Evolutionary conservation across 2,113 vertebrate species (phyloP), one percentile per base, ranked within the genome.

Genomic region (Blennius ocellaris): DNA sequence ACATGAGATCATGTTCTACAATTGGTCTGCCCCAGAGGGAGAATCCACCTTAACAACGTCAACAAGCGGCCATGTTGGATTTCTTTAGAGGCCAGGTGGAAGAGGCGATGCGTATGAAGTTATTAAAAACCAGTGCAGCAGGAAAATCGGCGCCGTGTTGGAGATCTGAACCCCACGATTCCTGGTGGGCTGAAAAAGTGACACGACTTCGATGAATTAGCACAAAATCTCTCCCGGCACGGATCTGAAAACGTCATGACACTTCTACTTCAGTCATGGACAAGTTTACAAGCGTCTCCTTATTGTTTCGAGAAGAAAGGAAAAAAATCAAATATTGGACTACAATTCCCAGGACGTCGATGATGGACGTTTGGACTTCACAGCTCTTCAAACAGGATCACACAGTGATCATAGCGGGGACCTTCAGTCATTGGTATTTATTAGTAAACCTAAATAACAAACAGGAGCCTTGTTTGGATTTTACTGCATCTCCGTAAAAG

Each of bases 41-140:
- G 54, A 30, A 50, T 61, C 41, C 55, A 62, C 10, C 45, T 55
- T 43, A 11, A 62, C 44, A 37, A 69, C 4, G 5, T 39, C 36
- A 55, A 68, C 53, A 21, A 55, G 65, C 54, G 50, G 53, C 65
- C 47, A 74, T 60, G 55, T 70, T 47, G 48, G 54, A 72, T 55
- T 52, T 55, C 52, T 40, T 41, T 8, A 53, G 17, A 5, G 53
- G 11, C 6, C 17, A 54, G 14, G 43, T 45, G 37, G 14, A 60
- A 51, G n/a, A 11, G 30, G 39, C 7, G 37, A 38, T 9, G 7
- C 15, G 21, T 4, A 30, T 30, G 21, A 30, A 30, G 21, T 30
- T 30, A 30, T 30, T n/a, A n/a, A 30, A 30, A 30, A 30, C 21
- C 21, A 30, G 21, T 30, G 21, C 21, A 30, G 21, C 21, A 2